A percentile compares a stretch with the other conserved stretches of the same genome.
phyloP scores from a whole-genome alignment of 2,113 vertebrate species.

The Mesembrinibis cayennensis region DNA sequence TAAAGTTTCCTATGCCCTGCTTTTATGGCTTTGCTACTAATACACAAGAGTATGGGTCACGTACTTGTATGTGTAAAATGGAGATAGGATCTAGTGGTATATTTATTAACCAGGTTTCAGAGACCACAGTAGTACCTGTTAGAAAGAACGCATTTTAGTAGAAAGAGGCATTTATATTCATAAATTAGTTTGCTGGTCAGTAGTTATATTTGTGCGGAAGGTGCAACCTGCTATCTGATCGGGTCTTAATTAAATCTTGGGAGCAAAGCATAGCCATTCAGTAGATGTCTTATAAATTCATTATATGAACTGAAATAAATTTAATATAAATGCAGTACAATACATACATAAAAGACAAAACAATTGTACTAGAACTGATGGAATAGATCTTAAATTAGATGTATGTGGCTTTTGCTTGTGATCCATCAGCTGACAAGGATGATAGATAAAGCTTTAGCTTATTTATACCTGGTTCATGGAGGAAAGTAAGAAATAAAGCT shows the following conservation, averaged over 20 bases:
- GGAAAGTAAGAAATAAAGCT: not conserved
- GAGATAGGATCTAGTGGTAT: not conserved
- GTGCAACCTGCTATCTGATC: not conserved
- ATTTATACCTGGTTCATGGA: not conserved
- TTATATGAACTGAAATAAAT: not conserved
- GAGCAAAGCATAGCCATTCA: not conserved
- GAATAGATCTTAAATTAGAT: not conserved
- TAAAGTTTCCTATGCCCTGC: not conserved
- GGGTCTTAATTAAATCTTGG: constrained; percentile 9
- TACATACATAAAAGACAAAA: not conserved
- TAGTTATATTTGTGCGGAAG: not conserved
- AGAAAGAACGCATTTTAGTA: not conserved
- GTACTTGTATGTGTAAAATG: not conserved
- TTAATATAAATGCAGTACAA: not conserved
- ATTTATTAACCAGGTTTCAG: not conserved
- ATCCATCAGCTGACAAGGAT: not conserved
- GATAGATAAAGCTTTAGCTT: not conserved
- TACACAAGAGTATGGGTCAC: not conserved
- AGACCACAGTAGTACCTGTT: not conserved
- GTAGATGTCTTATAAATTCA: not conserved
- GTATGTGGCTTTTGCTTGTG: not conserved
- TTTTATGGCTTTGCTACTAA: not conserved
- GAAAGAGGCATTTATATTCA: not conserved
- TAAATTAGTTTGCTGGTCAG: not conserved
- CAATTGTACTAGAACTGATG: not conserved